Conservation (phyloP, 2,888 invertebrate species). For the Trissonchulus sp. region DNA sequence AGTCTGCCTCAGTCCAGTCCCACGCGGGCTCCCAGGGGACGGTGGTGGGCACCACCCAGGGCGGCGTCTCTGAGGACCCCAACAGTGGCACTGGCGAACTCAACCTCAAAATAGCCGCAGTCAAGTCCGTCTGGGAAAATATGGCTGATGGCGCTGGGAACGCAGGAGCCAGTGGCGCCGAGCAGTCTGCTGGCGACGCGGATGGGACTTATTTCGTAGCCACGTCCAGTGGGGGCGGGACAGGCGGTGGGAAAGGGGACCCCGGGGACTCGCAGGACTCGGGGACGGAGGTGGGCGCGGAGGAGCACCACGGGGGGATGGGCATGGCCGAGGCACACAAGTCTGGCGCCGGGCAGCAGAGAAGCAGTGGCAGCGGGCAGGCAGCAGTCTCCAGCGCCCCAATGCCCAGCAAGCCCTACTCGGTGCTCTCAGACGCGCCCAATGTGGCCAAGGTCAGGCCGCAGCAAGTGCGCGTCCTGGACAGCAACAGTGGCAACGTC, state of each 20-base stretch:
- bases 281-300: neutral
- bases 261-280: neutral
- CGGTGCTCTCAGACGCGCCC: slow-evolving; percentile 19
- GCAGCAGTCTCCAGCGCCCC: neutral
- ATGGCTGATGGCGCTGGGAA: slow-evolving; percentile 11
- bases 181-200: neutral
- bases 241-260: neutral
- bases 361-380: neutral
- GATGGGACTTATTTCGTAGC: neutral
- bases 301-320: neutral
- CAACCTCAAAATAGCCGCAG: slow-evolving; percentile 86
- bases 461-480: slow-evolving; percentile 12
- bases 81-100: slow-evolving; percentile 67
- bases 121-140: slow-evolving; percentile 66
- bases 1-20: neutral
- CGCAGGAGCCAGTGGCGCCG: neutral
- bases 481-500: neutral
- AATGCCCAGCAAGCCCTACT: no score
- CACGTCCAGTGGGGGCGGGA: neutral
- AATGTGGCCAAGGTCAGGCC: slow-evolving; percentile 32
- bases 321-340: neutral
- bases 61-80: neutral
- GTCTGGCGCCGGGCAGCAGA: neutral
- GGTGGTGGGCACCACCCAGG: neutral
- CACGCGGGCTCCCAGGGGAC: neutral